Evolutionary conservation across 2,797 vertebrate genomes (phyloP), one percentile per base, ranked within the genome.

Genomic region (Decapterus maruadsi): DNA sequence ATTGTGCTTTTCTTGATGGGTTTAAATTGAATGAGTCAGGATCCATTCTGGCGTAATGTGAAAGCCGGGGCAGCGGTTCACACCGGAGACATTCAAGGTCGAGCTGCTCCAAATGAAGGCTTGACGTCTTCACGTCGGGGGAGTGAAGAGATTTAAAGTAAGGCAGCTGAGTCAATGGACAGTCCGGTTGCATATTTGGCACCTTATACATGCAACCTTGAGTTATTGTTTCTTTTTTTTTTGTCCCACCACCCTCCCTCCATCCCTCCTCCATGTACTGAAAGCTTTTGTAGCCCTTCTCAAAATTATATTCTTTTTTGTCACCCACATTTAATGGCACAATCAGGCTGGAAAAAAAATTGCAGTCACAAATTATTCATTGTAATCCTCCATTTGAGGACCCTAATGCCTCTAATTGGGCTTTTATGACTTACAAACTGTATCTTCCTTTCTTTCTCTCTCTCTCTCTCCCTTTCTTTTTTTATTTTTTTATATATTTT

Each of bases 371-470:
- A 91, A 91, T 93, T 86, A 92, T 91, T 92, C 88, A 87, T 88
- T 87, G 87, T 89, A 90, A 89, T 92, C 84, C 82, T 90, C 87
- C 88, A 84, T 90, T 86, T 91, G 70, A 84, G 81, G 72, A 83
- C 81, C 78, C 76, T 90, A 84, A 91, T 90, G 87, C 76, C 82
- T 92, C 88, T 94, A 94, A 93, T 92, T 93, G 91, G 88, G 91
- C 90, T 93, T 93, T 92, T 91, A 93, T 90, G 89, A 94, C 88
- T 92, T 90, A 90, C 84, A 92, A 91, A 92, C 90, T 89, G 77
- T 82, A 85, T 89, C 74, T 81, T 93, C 79, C 45, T 46, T 19
- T 46, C 43, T 87, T 50, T 40, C 78, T 53, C 79, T 87, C 54
- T 43, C 45, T 72, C 54, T 75, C 26, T 26, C 26, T 26, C 26